Evolutionary conservation across 2,888 invertebrate genomes (phyloP).

Genomic region (Nomada lathburiana): DNA sequence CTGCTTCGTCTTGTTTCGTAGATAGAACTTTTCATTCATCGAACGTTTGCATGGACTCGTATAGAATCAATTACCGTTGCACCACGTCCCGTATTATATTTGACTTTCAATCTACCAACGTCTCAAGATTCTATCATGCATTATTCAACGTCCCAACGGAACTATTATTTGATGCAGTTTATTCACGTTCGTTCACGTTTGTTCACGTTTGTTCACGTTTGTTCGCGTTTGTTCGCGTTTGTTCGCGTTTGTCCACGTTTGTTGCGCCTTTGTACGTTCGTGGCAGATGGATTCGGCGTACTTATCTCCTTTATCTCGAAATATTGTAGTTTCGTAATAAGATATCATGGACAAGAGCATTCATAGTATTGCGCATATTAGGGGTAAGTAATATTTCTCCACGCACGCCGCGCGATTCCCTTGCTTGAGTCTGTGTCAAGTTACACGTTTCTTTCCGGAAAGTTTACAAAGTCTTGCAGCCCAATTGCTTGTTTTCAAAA

Average conservation of each 20-base stretch:
- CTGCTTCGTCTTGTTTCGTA: constrained; percentile 47
- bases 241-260: not conserved
- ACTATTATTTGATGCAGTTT: constrained; percentile 64
- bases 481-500: too few relatives aligned
- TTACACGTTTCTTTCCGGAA: not conserved
- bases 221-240: not conserved
- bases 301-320: constrained; percentile 36
- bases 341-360: not conserved
- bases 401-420: not conserved
- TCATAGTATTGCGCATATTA: not conserved
- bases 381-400: too few relatives aligned
- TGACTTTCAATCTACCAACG: constrained; percentile 29
- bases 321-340: constrained; percentile 16
- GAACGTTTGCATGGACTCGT: constrained; percentile 51
- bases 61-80: constrained; percentile 62
- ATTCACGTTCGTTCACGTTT: constrained; percentile 3
- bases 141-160: constrained; percentile 60
- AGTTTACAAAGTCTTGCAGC: not conserved
- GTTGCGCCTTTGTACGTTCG: constrained; percentile 12
- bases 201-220: too few relatives aligned
- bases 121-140: constrained; percentile 46
- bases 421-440: not conserved
- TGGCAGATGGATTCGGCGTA: not conserved
- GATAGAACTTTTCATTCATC: constrained; percentile 65
- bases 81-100: constrained; percentile 17